Evolutionary conservation across 2,113 vertebrate genomes (phyloP).

Genomic region (Petaurus breviceps): DNA sequence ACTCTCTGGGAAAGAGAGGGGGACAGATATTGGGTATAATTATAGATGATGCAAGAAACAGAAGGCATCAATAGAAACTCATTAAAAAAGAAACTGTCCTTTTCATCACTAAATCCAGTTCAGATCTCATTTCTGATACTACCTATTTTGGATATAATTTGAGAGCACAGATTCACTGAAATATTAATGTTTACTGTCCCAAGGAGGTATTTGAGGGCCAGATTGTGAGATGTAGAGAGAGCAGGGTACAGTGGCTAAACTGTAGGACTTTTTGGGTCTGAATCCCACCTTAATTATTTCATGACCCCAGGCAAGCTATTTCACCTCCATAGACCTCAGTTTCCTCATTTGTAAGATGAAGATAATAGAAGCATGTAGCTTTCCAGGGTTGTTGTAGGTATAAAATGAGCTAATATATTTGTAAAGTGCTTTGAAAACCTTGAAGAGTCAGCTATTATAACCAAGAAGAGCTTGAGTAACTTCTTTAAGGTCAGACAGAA

Average conservation of each 20-base stretch:
- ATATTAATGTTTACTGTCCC: background rate
- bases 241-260: background rate
- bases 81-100: background rate
- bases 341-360: background rate
- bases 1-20: background rate
- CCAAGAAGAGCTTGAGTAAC: no score
- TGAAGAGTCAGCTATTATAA: background rate
- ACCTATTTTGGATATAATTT: background rate
- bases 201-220: background rate
- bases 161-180: background rate
- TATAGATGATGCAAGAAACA: background rate
- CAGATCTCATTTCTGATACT: background rate
- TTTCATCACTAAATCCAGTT: background rate
- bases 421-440: background rate
- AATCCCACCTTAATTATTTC: background rate
- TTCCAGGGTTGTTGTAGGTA: background rate
- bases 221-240: background rate
- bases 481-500: no score
- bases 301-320: background rate
- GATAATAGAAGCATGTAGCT: background rate
- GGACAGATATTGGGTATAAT: background rate
- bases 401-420: background rate
- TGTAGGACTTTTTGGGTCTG: background rate
- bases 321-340: background rate
- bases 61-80: background rate